These are phyloP conservation scores for Calyptomena viridis DNA, from an alignment of 2,113 vertebrate genomes.

Conservation along the genomic window DNA sequence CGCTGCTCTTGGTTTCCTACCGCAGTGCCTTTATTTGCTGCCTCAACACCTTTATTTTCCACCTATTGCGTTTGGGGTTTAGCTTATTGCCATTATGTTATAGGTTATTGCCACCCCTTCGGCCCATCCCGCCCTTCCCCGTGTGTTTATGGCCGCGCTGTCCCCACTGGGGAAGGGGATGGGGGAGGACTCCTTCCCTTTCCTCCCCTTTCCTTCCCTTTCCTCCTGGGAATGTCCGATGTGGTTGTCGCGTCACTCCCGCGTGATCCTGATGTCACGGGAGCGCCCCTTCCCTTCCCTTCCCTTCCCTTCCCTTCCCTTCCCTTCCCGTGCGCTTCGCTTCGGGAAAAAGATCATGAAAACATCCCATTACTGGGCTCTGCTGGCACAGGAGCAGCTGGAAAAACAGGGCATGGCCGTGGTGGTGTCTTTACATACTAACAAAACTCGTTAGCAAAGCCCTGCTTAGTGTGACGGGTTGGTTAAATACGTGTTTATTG, in stretches of 20 bases:
- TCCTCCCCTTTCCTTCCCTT: too few species aligned
- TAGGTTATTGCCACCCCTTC: too few species aligned
- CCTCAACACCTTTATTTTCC: too few species aligned
- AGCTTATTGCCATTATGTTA: fast-evolving
- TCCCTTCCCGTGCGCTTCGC: too few species aligned
- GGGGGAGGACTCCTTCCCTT: not conserved
- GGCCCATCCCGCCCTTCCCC: not conserved
- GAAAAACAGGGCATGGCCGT: fast-evolving
- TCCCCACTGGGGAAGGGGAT: fast-evolving
- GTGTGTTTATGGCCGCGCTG: not conserved
- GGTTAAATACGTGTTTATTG: fast-evolving
- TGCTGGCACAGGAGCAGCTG: not conserved
- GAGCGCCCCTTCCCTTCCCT: not conserved
- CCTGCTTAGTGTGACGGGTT: not conserved
- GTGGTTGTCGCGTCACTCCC: not conserved
- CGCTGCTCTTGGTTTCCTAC: fast-evolving
- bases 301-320: not conserved
- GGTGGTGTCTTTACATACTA: fast-evolving
- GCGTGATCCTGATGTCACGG: not conserved
- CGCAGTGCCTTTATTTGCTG: not conserved
- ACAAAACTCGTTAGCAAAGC: not conserved
- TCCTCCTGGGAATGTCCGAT: fast-evolving
- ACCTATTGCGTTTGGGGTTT: too few species aligned
- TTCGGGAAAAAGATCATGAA: too few species aligned
- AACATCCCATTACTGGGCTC: too few species aligned